Evolutionary conservation across 2,888 invertebrate species (phyloP), one percentile per base, ranked within the genome.

Genomic region (Trichopria drosophilae): DNA sequence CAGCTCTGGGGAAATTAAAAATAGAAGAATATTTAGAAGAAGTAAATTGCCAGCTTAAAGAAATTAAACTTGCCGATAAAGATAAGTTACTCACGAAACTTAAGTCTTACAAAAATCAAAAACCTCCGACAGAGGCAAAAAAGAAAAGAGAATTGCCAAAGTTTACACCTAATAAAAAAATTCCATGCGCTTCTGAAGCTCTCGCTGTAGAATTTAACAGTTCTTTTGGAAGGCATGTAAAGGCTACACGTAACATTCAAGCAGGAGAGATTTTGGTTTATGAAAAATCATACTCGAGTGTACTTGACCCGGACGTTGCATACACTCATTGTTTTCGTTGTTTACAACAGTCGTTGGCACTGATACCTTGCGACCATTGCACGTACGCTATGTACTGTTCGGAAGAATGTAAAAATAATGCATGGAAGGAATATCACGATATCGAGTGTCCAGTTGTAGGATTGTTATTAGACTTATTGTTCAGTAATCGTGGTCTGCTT

Each of bases 241-340:
- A 85, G 45, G 86, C 89, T 1, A 81, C 78, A 18, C 79, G 80
- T 52, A 80, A 86, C 65, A 83, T 91, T 46, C 70, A 77, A 59
- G 83, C 87, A 1, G 90, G 90, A 44, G 90, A 93, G 69, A 76
- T 91, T 3, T 69, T 95, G 26, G 85, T 83, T 2, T 77, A 86
- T 39, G 94, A 94, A 73, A 79, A 85, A 49, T 88, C 93, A 0
- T 93, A 84, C 68, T 79, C 82, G 15, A 78, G 81, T 2, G 75
- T 85, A 2, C 68, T 88, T 12, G 67, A 82, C 24, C 79, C 80
- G 34, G 70, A 80, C 9, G 79, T 80, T 60, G 73, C 74, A 49
- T 67, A 78, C 19, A 81, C 79, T 20, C 82, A 84, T 66, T 92
- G 91, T 66, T 82, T 82, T 60, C 77, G 84, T 58, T 91, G 92